Evolutionary conservation across 2,113 vertebrate species (phyloP), one percentile per base, ranked within the genome.

Genomic region (Periophthalmus modestus): DNA sequence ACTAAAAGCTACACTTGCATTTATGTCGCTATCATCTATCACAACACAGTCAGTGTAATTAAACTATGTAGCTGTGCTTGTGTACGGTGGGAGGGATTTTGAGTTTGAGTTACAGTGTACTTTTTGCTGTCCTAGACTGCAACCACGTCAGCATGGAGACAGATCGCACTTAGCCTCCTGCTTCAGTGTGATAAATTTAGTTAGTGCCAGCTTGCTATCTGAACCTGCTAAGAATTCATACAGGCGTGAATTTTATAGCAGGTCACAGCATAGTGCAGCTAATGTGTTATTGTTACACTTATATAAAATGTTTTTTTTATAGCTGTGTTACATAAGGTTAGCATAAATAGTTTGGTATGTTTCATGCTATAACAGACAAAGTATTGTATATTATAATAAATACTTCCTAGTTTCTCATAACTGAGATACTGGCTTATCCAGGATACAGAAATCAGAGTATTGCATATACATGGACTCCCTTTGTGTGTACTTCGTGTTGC

Each of bases 121-220:
- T 47, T 52, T 63, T 65, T 21, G 67, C 63, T 73, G 75, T 80
- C 81, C 36, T 52, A 63, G 62, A 73, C 14, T 47, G 46, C 16
- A 57, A 77, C 82, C 65, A 71, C 46, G 50, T 69, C 71, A 54
- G 7, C 50, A 72, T 72, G 80, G 82, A 85, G 80, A 78, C 80
- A 72, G 65, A 79, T 59, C 66, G 43, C 74, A 75, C 81, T 85
- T 69, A 73, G 59, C 57, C 11, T 69, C 76, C 79, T 84, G 81
- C 23, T n/a, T 65, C 72, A 69, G 63, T 13, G 13, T 69, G 86
- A 84, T 90, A 87, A 86, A 82, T 81, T 62, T 82, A 75, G 73
- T 71, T 73, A 59, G 48, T 82, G 19, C 67, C 39, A 48, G 59
- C 18, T 61, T 48, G 71, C 28, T 77, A 72, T 78, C 21, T 12